These are phyloP conservation scores for Dreissena polymorpha DNA, from an alignment of 1,140 invertebrate genomes.

Conservation along the genomic window DNA sequence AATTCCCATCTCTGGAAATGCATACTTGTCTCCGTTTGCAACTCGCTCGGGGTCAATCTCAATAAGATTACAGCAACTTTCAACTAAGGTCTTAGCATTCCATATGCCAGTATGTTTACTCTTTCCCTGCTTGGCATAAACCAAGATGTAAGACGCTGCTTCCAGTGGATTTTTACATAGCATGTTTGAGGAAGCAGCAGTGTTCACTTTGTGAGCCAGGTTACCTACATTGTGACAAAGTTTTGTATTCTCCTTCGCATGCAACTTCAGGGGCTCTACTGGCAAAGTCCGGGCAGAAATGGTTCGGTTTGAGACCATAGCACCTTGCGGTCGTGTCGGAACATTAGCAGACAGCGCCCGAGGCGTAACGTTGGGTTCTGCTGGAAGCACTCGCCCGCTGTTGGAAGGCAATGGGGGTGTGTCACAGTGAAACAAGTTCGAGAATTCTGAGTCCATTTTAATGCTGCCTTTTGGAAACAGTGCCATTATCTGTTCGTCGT, in stretches of 20 bases:
- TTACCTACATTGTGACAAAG: constrained; percentile 42
- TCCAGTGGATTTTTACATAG: constrained; percentile 36
- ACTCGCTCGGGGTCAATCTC: constrained; percentile 41
- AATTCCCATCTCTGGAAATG: constrained; percentile 41
- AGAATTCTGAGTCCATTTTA: constrained; percentile 33
- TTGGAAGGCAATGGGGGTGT: constrained; percentile 24
- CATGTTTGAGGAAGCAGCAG: not conserved
- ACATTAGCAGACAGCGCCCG: constrained; percentile 44
- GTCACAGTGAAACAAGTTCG: constrained; percentile 44
- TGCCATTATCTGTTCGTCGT: constrained; percentile 23
- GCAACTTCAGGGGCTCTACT: constrained; percentile 11
- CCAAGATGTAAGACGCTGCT: constrained; percentile 37
- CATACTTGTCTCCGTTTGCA: constrained; percentile 30
- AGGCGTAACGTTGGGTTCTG: constrained; percentile 42
- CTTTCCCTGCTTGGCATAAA: constrained; percentile 51
- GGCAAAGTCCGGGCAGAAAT: constrained; percentile 43
- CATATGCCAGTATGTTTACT: constrained; percentile 48
- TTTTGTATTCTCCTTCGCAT: constrained; percentile 35
- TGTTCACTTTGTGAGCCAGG: constrained; percentile 6
- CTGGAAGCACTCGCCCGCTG: constrained; percentile 35
- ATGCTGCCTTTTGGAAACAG: constrained; percentile 4
- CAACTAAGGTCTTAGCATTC: constrained; percentile 47
- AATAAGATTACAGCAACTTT: constrained; percentile 52
- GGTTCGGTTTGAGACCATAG: constrained; percentile 20
- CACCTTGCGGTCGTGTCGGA: constrained; percentile 29